Conservation (phyloP, 23 tunicate genomes). For the Oikopleura vanhoeffeni region DNA sequence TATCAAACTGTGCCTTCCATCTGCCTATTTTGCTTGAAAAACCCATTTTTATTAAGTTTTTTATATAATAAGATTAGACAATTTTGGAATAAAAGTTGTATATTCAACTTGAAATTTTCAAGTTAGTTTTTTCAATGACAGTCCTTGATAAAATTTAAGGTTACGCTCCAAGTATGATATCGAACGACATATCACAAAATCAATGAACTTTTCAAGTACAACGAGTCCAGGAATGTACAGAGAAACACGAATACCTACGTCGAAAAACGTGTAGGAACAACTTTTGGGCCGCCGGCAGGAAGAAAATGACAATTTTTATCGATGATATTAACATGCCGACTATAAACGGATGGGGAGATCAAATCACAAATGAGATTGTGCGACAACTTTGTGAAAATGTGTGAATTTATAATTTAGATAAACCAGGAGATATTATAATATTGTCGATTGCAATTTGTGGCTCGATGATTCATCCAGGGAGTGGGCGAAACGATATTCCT, state of each 20-base stretch:
- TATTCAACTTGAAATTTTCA: too few species aligned
- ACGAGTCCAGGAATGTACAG: constrained; percentile 99
- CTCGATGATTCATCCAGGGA: constrained; percentile 99
- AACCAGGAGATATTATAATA: constrained; percentile 93
- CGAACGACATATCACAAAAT: constrained; percentile 69
- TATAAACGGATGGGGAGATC: constrained; percentile 99
- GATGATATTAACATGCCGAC: constrained; percentile 98
- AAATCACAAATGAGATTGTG: constrained; percentile 97
- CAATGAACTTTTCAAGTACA: constrained; percentile 88
- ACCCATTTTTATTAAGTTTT: too few species aligned
- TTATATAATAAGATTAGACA: too few species aligned
- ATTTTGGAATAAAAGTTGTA: too few species aligned
- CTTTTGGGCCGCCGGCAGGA: constrained; percentile 97
- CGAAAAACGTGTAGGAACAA: constrained; percentile 93
- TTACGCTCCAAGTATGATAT: constrained; percentile 62
- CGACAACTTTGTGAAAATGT: constrained; percentile 72
- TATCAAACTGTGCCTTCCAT: too few species aligned
- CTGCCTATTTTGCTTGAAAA: too few species aligned
- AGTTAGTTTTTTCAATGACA: too few species aligned
- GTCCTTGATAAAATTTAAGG: too few species aligned
- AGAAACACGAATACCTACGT: constrained; percentile 76
- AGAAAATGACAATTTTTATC: constrained; percentile 92
- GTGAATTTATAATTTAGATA: constrained; percentile 91
- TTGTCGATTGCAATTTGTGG: constrained; percentile 76
- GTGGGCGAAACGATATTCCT: constrained; percentile 95